phyloP scores from a whole-genome alignment of 2,113 vertebrate genomes.

The Merops nubicus region DNA sequence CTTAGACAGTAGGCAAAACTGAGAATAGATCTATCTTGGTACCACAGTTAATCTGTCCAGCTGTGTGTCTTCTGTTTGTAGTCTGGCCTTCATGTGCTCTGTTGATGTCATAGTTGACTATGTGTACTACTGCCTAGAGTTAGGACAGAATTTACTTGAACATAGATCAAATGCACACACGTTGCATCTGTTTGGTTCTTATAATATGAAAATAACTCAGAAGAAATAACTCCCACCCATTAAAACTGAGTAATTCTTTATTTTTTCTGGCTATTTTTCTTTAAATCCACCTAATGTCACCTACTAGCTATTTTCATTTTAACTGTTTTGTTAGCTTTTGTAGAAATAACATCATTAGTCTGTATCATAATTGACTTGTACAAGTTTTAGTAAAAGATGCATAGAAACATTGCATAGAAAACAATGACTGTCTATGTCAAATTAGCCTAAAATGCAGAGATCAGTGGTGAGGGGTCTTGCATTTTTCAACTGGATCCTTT shows the following conservation, averaged over 20 bases:
- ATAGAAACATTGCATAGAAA: neutral
- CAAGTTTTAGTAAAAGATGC: neutral
- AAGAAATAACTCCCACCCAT: neutral
- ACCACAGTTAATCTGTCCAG: neutral
- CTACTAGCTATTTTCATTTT: neutral
- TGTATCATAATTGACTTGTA: neutral
- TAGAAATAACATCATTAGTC: neutral
- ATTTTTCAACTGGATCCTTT: neutral
- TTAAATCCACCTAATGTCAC: neutral
- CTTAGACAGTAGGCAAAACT: neutral
- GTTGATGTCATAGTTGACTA: neutral
- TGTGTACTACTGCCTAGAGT: neutral
- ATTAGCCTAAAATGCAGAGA: neutral
- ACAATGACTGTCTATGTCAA: neutral
- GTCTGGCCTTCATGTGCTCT: neutral
- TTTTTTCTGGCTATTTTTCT: neutral
- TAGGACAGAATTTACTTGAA: neutral
- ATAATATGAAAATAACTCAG: neutral
- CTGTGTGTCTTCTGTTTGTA: neutral
- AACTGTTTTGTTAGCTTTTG: neutral
- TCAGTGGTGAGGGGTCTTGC: neutral
- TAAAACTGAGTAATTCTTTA: neutral
- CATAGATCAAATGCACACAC: neutral
- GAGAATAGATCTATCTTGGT: neutral
- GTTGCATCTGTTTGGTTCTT: neutral